A percentile compares a stretch with the other conserved stretches of the same genome.
Conservation (phyloP, 2,113 vertebrate species). For the Cyanistes caeruleus region DNA sequence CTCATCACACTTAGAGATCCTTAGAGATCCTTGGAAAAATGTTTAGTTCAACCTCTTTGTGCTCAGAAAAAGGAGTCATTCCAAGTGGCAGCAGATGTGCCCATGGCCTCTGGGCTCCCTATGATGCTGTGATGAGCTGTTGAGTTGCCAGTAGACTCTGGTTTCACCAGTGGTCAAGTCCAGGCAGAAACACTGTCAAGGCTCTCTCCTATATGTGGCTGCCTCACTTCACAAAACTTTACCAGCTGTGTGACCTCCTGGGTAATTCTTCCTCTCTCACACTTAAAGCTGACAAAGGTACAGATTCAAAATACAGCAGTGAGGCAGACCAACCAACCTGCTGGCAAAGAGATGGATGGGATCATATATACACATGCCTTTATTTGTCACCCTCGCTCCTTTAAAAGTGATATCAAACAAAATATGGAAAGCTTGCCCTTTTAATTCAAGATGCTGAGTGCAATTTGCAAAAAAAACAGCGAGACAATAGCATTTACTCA, state of each 20-base stretch:
- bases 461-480: background rate
- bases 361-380: accelerated
- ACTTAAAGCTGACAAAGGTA: background rate
- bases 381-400: background rate
- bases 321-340: background rate
- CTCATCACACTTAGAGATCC: background rate
- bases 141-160: background rate
- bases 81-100: background rate
- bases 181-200: background rate
- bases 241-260: background rate
- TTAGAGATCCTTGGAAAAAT: background rate
- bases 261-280: background rate
- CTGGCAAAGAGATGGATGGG: background rate
- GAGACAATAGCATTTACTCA: background rate
- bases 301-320: background rate
- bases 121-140: background rate
- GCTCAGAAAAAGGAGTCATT: background rate
- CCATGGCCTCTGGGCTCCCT: background rate
- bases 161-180: background rate
- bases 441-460: background rate
- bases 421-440: background rate
- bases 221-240: background rate
- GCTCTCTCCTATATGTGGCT: background rate
- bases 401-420: background rate
- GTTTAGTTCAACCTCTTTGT: background rate